Base-by-base conservation (phyloP, 2,888 invertebrate genomes). In the Salticus scenicus region DNA sequence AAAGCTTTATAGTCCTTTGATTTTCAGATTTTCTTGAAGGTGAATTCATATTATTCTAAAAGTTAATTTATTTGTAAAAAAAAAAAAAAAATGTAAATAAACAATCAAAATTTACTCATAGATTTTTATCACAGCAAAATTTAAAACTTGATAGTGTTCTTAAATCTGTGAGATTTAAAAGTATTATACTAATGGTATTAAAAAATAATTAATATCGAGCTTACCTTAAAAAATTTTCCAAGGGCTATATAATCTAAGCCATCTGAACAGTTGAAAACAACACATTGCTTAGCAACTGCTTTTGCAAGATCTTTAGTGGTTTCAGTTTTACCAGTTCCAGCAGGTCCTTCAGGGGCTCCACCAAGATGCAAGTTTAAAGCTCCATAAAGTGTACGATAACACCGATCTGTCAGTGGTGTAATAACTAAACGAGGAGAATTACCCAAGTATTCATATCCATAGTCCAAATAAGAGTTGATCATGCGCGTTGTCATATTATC, bases 191-290 rank as follows among this genome's bases (percentile, higher is more conserved):
- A n/a, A n/a, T n/a, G n/a, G n/a, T n/a, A n/a, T n/a, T n/a, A n/a
- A n/a, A n/a, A n/a, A n/a, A n/a, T n/a, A n/a, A n/a, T n/a, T n/a
- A n/a, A n/a, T n/a, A n/a, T n/a, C n/a, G n/a, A n/a, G 27, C 63
- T 33, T 81, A 92, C 92, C 90, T 92, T 92, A 89, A 92, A 92
- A 90, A 92, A 92, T 89, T 92, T 92, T 83, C 92, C 92, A 47
- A 92, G 89, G 66, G 92, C 92, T 73, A 92, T 90, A 87, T 91
- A 92, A 89, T 92, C 92, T 41, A 92, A 88, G 86, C 92, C 92
- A 89, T 92, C 92, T n/a, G 92, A 92, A 88, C 92, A 92, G 89
- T 92, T 92, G 89, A 92, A 92, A 12, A 92, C 92, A n/a, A 92
- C 92, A 89, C 92, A 92, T 89, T 92, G 92, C 88, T 92, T 92